Conservation (phyloP, 35 echinoderm and acorn worm species). For the Stichopus chloronotus region DNA sequence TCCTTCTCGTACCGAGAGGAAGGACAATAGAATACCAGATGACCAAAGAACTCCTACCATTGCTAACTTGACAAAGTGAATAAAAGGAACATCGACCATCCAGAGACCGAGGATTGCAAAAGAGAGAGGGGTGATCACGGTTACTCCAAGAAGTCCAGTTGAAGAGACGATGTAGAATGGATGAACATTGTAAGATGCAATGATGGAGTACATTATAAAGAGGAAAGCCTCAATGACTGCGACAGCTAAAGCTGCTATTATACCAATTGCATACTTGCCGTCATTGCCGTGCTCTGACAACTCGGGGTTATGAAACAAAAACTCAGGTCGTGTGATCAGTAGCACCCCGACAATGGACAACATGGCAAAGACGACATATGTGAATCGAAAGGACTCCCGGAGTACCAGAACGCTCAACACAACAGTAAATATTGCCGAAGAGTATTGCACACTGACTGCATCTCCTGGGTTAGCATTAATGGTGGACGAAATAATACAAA, state of each 20-base stretch:
- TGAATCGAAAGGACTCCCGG: background rate
- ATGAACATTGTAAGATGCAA: background rate
- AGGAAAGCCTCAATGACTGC: background rate
- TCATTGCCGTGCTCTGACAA: background rate
- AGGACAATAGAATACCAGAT: background rate
- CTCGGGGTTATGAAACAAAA: background rate
- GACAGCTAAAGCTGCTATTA: background rate
- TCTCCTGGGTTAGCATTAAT: background rate
- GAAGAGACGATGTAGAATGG: background rate
- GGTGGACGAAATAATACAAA: background rate
- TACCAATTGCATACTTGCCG: background rate
- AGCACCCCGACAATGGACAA: background rate
- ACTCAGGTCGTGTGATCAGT: background rate
- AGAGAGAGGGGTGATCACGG: background rate
- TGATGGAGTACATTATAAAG: background rate
- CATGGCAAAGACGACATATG: background rate
- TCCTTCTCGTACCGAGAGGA: background rate
- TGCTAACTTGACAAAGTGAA: background rate
- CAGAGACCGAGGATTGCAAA: background rate
- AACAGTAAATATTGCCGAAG: background rate
- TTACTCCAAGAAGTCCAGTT: background rate
- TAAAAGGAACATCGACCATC: background rate
- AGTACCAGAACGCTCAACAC: background rate
- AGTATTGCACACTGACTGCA: background rate
- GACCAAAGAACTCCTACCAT: background rate